phyloP scores from a whole-genome alignment of 2,888 invertebrate species.

The Mythimna ferrago region DNA sequence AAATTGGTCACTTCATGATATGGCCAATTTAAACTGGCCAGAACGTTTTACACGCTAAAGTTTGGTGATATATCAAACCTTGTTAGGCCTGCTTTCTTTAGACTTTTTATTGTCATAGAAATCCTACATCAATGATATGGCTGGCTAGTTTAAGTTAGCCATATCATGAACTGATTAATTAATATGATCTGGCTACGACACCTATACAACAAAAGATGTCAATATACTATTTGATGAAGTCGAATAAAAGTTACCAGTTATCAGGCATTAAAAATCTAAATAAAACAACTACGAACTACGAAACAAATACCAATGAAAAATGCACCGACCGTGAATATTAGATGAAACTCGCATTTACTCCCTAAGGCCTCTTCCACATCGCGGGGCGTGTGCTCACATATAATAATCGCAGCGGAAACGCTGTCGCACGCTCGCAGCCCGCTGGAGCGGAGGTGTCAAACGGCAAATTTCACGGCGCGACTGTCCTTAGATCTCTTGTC shows the following conservation, averaged over 20 bases:
- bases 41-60: no score
- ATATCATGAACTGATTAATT: no score
- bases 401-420: constrained; percentile 78
- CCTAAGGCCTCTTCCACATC: constrained; percentile 70
- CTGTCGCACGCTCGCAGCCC: constrained; percentile 71
- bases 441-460: constrained; percentile 82
- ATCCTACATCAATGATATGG: no score
- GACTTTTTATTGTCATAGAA: no score
- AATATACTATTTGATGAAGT: neutral
- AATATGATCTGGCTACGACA: no score
- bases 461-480: constrained; percentile 82
- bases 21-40: no score
- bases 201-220: neutral
- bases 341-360: constrained; percentile 67
- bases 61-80: no score
- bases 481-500: constrained; percentile 74
- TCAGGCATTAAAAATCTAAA: neutral
- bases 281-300: constrained; percentile 22
- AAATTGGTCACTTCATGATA: no score
- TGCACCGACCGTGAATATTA: constrained; percentile 52
- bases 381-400: constrained; percentile 68
- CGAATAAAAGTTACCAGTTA: neutral
- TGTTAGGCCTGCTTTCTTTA: no score
- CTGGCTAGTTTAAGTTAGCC: no score
- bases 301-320: constrained; percentile 34